Base-by-base conservation (phyloP, 2,113 vertebrate species). In the Sinocyclocheilus anshuiensis region DNA sequence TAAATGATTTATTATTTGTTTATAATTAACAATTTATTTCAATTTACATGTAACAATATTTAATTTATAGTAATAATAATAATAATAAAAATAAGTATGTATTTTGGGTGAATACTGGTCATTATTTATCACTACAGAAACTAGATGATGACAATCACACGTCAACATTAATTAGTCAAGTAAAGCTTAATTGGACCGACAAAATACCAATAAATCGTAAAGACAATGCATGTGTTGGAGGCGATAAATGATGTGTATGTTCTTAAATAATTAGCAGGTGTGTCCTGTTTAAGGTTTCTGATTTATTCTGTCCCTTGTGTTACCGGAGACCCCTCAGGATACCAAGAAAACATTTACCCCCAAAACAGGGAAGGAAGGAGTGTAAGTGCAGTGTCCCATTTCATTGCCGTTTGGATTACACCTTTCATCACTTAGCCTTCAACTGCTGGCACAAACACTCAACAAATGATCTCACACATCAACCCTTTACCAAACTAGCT, bases 301-400 rank as follows among this genome's bases (percentile, higher is more conserved):
- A 95, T 93, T 93, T 93, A 94, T 93, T 89, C 89, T 55, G 89
- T 87, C 90, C 86, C 86, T 86, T 88, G 85, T 86, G 90, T 91
- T 89, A 93, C 83, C 74, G 88, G 86, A 89, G 90, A 87, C 88
- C 90, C 91, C 90, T 91, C 77, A 80, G 85, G 90, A 92, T 91
- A 92, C 92, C 90, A 89, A 91, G 92, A 94, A 93, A 93, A 94
- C 91, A 93, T 94, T 94, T 94, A 92, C 89, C 91, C 90, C 93
- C 91, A 93, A 93, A 95, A 94, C 92, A 84, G 92, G 91, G 90
- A 92, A 93, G 71, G 85, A 91, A 91, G 88, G 88, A 88, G 77
- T 85, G 86, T 91, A 90, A 91, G 85, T 59, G 77, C 83, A 84
- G 90, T 88, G 79, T 95, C 78, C 89, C 33, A 81, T 92, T 92